phyloP scores from a whole-genome alignment of 1,140 invertebrate species.

The Musca vetustissima region DNA sequence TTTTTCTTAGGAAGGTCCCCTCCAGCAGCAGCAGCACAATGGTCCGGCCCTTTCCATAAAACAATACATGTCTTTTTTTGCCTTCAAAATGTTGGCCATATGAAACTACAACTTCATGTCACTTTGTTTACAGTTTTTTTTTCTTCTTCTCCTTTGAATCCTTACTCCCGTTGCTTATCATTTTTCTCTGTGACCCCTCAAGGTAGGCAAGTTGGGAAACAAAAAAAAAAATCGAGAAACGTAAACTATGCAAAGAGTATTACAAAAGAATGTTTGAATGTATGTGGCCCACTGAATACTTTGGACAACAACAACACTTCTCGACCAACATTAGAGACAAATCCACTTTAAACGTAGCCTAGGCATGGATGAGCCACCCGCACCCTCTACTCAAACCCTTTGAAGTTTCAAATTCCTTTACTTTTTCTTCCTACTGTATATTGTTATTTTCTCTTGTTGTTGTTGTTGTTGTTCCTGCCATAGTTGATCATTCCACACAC shows the following conservation, averaged over 20 bases:
- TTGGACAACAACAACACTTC: background rate
- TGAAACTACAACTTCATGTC: background rate
- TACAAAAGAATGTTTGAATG: slow-evolving; percentile 10
- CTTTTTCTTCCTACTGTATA: background rate
- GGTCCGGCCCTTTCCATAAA: background rate
- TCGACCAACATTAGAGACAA: background rate
- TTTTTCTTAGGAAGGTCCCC: background rate
- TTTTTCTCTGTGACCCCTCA: background rate
- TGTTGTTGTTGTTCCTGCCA: too few relatives aligned
- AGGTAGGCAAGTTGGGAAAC: too few relatives aligned
- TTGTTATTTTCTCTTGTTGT: background rate
- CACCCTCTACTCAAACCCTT: too few relatives aligned
- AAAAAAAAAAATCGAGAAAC: too few relatives aligned
- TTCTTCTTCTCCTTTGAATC: background rate
- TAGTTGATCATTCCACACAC: too few relatives aligned
- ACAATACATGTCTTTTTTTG: background rate
- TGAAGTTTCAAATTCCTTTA: background rate
- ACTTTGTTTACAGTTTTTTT: background rate
- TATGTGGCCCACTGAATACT: background rate
- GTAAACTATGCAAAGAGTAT: slow-evolving; percentile 18
- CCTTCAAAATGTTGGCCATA: background rate
- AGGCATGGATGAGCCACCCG: background rate
- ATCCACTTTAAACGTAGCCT: background rate
- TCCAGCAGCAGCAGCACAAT: too few relatives aligned
- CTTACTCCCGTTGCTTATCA: background rate